Percentiles rank a stretch among this genome's conserved stretches.
phyloP scores from a whole-genome alignment of 53 echinoderm and acorn worm species.

The Mesocentrotus franciscanus region DNA sequence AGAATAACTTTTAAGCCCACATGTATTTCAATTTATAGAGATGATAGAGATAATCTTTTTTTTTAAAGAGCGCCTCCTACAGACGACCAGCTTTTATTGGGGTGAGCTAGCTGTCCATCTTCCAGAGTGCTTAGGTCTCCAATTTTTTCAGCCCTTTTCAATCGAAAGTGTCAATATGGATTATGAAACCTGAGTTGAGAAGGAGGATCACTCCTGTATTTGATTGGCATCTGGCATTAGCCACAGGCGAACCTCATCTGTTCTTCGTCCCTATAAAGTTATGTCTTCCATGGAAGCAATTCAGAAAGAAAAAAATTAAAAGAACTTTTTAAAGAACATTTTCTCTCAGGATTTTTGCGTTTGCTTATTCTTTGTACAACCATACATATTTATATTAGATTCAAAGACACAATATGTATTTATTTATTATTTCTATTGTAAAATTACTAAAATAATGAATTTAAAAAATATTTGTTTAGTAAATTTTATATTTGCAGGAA shows the following conservation, averaged over 20 bases:
- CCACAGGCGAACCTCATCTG: not conserved
- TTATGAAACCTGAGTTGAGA: conserved; percentile 65
- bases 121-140: conserved; percentile 35
- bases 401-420: too few relatives aligned
- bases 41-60: not conserved
- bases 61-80: conserved; percentile 18
- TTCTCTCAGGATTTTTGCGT: too few relatives aligned
- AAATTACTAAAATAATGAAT: too few relatives aligned
- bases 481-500: too few relatives aligned
- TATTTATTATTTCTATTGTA: too few relatives aligned
- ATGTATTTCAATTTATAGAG: not conserved
- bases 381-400: too few relatives aligned
- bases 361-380: too few relatives aligned
- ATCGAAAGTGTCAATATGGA: conserved; percentile 69
- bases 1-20: not conserved
- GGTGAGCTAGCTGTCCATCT: conserved; percentile 36
- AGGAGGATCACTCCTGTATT: conserved; percentile 23
- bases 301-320: not conserved
- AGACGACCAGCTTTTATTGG: not conserved
- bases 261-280: not conserved
- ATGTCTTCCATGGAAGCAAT: not conserved
- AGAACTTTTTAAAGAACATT: not conserved
- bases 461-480: too few relatives aligned
- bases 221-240: conserved; percentile 55
- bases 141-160: conserved; percentile 65